Evolutionary conservation across 2,113 vertebrate genomes (phyloP).

Genomic region (Rattus norvegicus): GRCr8 NC_086029.1:26751501-26752000

Average conservation of each 20-base stretch:
- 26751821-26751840: not conserved
- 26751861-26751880: not conserved
- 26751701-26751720: no score
- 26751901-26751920: not conserved
- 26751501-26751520: no score
- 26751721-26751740: not conserved
- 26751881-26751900: not conserved
- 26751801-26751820: not conserved
- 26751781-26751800: not conserved
- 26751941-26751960: not conserved
- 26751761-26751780: not conserved
- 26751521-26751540: no score
- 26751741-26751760: not conserved
- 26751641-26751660: no score
- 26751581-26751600: no score
- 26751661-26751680: no score
- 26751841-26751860: not conserved
- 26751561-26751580: no score
- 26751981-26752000: not conserved
- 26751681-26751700: no score
- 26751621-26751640: no score
- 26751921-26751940: not conserved
- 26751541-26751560: no score
- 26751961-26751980: not conserved
- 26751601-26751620: no score